These are phyloP conservation scores for Sciaenops ocellatus DNA, from an alignment of 2,797 vertebrate species.

Conservation along the genomic window DNA sequence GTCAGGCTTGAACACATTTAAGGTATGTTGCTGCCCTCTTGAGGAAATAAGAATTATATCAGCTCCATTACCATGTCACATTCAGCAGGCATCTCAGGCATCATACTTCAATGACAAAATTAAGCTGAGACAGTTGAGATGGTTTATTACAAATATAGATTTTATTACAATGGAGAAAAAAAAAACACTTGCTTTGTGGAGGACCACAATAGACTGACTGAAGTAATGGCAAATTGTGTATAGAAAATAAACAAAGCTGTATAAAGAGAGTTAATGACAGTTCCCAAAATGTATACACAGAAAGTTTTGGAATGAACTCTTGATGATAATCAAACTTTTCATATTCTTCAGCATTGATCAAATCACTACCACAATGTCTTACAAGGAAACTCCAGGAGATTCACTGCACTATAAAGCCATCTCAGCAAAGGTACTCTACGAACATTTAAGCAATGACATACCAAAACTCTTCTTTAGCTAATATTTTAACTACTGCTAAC, in stretches of 20 bases:
- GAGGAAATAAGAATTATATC: conserved; percentile 3
- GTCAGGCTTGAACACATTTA: neutral
- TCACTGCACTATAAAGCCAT: neutral
- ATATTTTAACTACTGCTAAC: neutral
- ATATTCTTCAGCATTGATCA: neutral
- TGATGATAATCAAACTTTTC: neutral
- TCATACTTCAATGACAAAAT: neutral
- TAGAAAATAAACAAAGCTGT: neutral
- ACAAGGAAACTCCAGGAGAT: neutral
- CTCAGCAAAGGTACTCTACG: neutral
- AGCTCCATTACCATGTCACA: neutral
- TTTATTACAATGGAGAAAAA: conserved; percentile 34
- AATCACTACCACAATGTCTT: neutral
- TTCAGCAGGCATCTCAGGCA: neutral
- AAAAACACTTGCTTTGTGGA: neutral
- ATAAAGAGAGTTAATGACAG: neutral
- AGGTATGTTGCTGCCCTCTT: conserved; percentile 70
- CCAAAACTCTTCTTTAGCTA: neutral
- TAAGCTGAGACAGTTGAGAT: neutral
- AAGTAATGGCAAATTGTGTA: neutral
- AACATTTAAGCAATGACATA: neutral
- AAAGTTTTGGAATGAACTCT: neutral
- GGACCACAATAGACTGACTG: neutral
- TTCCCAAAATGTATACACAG: neutral
- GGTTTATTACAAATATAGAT: conserved; percentile 45